These are phyloP conservation scores for Penaeus chinensis DNA, from an alignment of 1,140 invertebrate species.

Conservation along the genomic window DNA sequence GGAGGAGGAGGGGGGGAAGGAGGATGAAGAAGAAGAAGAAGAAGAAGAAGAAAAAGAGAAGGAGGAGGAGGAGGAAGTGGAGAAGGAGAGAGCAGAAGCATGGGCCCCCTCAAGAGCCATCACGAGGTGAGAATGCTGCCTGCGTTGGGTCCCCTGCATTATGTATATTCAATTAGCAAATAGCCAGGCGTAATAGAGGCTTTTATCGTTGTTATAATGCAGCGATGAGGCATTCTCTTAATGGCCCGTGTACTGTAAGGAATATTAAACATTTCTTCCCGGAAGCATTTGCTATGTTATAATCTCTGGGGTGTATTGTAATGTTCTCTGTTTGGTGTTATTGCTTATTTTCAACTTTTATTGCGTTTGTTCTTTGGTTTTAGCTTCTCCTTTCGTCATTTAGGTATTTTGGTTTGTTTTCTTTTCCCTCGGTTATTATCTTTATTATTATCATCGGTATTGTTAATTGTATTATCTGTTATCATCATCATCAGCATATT, in stretches of 20 bases:
- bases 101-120: neutral
- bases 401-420: too few species aligned
- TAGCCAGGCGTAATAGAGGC: conserved; percentile 51
- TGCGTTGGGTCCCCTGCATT: conserved; percentile 34
- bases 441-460: too few species aligned
- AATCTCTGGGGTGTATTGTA: too few species aligned
- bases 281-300: too few species aligned
- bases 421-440: too few species aligned
- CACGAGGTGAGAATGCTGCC: conserved; percentile 54
- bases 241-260: conserved; percentile 40
- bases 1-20: neutral
- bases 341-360: too few species aligned
- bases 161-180: conserved; percentile 62
- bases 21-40: neutral
- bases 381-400: too few species aligned
- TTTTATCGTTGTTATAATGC: conserved; percentile 54
- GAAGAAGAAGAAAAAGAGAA: neutral
- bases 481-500: too few species aligned
- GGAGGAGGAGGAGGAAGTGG: neutral
- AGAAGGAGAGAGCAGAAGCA: neutral
- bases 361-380: too few species aligned
- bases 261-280: conserved; percentile 51
- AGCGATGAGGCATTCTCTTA: conserved; percentile 53
- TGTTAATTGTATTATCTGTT: too few species aligned
- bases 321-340: too few species aligned